Evolutionary conservation across 2,113 vertebrate species (phyloP).

Genomic region (Oriolus oriolus): DNA sequence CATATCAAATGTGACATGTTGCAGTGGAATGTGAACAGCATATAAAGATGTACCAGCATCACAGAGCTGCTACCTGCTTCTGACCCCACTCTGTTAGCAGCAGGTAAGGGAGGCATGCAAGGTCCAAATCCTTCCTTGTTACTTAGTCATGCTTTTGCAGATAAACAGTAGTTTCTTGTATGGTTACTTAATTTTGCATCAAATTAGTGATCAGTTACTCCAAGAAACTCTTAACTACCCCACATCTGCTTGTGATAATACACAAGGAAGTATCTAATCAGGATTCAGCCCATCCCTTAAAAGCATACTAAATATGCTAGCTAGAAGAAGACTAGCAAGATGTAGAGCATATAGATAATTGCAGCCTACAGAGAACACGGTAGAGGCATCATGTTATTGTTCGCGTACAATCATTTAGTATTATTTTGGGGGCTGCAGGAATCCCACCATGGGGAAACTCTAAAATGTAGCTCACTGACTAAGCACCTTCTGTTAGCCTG

Average conservation of each 20-base stretch:
- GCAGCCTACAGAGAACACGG: not conserved
- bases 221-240: not conserved
- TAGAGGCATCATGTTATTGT: not conserved
- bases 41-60: conserved; percentile 51
- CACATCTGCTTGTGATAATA: not conserved
- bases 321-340: not conserved
- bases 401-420: not conserved
- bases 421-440: not conserved
- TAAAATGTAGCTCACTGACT: not conserved
- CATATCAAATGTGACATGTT: conserved; percentile 60
- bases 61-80: conserved; percentile 4
- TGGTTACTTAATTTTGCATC: not conserved
- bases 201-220: not conserved
- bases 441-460: not conserved
- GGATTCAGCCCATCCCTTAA: not conserved
- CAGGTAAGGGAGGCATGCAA: not conserved
- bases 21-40: conserved; percentile 58
- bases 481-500: not conserved
- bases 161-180: not conserved
- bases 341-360: not conserved
- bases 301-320: not conserved
- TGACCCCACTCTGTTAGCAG: not conserved
- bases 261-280: not conserved
- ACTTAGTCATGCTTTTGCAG: not conserved
- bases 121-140: not conserved